Conservation (phyloP, 2,888 invertebrate species). For the Blastobasis lacticolella region DNA sequence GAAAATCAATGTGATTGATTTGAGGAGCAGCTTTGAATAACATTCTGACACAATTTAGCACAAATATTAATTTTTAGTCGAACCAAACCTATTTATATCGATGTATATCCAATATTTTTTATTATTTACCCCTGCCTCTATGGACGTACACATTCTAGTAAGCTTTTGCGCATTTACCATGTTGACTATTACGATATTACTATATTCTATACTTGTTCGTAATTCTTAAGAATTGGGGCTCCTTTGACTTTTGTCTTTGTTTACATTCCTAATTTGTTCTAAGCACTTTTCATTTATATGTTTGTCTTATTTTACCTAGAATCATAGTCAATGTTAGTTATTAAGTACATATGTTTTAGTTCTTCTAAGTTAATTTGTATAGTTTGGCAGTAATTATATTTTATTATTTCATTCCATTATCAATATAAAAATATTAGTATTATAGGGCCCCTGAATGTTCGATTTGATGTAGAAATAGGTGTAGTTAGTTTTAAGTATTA, state of each 20-base stretch:
- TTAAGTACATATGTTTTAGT: conserved; percentile 24
- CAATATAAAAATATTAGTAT: conserved; percentile 22
- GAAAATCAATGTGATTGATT: conserved; percentile 26
- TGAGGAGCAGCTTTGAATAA: conserved; percentile 26
- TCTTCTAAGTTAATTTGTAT: background rate
- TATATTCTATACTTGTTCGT: conserved; percentile 37
- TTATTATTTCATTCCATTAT: conserved; percentile 12
- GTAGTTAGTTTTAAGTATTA: conserved; percentile 56
- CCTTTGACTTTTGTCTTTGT: conserved; percentile 22
- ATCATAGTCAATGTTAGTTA: background rate
- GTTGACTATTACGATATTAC: conserved; percentile 66
- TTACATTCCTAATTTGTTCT: conserved; percentile 18
- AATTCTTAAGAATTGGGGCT: conserved; percentile 24
- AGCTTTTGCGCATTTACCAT: conserved; percentile 70
- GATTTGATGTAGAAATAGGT: conserved; percentile 52
- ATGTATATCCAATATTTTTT: conserved; percentile 54
- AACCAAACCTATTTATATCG: conserved; percentile 27
- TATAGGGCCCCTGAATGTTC: conserved; percentile 49
- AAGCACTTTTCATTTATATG: background rate
- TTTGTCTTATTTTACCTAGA: background rate
- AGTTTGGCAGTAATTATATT: background rate
- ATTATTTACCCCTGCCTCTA: conserved; percentile 61
- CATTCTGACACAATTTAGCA: conserved; percentile 26
- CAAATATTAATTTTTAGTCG: conserved; percentile 33
- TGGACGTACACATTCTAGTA: conserved; percentile 45